Conservation (phyloP, 2,113 vertebrate species). For the Ammodytes marinus region DNA sequence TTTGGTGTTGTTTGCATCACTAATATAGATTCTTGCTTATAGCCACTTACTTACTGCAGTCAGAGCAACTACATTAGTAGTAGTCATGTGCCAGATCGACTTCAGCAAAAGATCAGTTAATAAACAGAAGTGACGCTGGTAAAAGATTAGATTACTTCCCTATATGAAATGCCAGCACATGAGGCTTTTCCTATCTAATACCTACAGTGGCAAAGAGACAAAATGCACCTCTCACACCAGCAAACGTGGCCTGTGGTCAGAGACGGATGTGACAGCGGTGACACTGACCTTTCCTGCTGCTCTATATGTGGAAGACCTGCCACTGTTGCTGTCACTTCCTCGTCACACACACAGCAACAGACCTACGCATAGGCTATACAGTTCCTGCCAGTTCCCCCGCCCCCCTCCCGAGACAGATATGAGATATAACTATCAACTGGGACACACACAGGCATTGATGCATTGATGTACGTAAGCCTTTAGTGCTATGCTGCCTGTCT, state of each 20-base stretch:
- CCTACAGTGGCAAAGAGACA: not conserved
- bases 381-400: not conserved
- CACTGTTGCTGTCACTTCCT: slow-evolving; percentile 36
- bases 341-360: slow-evolving; percentile 13
- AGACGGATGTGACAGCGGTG: not conserved
- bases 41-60: not conserved
- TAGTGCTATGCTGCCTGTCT: not conserved
- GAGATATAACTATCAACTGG: not conserved
- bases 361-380: not conserved
- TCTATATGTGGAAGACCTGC: slow-evolving; percentile 22
- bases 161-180: not conserved
- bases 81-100: no score
- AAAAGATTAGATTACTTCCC: not conserved
- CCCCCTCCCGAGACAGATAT: no score
- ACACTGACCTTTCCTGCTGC: not conserved
- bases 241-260: slow-evolving; percentile 15
- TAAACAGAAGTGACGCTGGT: not conserved
- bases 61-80: not conserved
- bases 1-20: not conserved
- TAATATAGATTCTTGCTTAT: not conserved
- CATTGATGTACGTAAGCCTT: slow-evolving; percentile 23
- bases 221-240: not conserved
- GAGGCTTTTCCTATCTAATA: not conserved
- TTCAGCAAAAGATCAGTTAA: not conserved
- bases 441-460: slow-evolving; percentile 1